phyloP scores from a whole-genome alignment of 2,113 vertebrate genomes.

The Brachypodius melanocephalos region DNA sequence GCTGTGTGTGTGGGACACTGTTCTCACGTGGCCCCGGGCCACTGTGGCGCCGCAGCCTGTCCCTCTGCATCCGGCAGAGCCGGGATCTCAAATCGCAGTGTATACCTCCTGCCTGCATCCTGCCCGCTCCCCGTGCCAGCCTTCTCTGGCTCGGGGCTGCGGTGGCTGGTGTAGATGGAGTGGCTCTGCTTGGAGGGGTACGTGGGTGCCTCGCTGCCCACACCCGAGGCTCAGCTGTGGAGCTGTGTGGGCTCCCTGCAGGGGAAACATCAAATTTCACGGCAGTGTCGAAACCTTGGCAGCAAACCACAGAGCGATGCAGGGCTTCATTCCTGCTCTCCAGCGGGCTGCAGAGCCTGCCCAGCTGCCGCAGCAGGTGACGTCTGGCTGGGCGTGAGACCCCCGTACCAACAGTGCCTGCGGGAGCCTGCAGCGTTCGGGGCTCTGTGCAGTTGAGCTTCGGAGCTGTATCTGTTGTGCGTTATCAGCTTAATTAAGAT shows the following conservation, averaged over 20 bases:
- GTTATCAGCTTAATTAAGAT: conserved; percentile 12
- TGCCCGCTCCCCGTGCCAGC: not conserved
- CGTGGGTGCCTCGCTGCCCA: not conserved
- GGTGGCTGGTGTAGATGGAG: not conserved
- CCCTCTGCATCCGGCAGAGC: not conserved
- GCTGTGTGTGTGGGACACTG: not conserved
- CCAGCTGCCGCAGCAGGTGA: not conserved
- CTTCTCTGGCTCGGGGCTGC: not conserved
- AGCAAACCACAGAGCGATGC: not conserved
- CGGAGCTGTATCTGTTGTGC: not conserved
- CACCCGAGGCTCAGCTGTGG: not conserved
- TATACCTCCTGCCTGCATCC: not conserved
- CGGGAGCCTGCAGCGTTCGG: accelerated
- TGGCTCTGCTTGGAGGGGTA: not conserved
- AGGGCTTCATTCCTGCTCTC: not conserved
- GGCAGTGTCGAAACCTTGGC: not conserved
- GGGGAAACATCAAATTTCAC: not conserved
- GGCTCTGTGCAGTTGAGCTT: not conserved
- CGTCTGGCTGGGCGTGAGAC: not conserved
- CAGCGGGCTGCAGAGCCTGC: not conserved
- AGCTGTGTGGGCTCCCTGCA: not conserved
- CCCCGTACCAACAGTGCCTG: accelerated
- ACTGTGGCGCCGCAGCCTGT: not conserved
- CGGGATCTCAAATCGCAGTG: not conserved
- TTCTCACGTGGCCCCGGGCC: not conserved